These are phyloP conservation scores for Drosophila subobscura DNA, from an alignment of 1,140 invertebrate genomes.

Conservation along the genomic window DNA sequence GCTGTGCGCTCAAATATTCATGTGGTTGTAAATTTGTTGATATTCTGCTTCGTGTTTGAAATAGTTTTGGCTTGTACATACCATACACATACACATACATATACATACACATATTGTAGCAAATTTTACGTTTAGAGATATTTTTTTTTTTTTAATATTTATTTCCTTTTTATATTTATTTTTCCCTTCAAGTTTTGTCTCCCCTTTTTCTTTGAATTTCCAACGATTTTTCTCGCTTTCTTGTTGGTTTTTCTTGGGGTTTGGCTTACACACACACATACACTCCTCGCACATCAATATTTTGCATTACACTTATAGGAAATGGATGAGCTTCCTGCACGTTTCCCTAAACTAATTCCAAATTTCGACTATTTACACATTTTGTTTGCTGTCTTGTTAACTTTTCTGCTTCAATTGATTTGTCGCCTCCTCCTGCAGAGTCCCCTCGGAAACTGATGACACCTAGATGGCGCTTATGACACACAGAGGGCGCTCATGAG, in stretches of 20 bases:
- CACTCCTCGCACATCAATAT: conserved; percentile 6
- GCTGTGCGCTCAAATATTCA: conserved; percentile 45
- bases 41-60: conserved; percentile 29
- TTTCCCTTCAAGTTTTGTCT: too few relatives aligned
- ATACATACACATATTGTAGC: conserved; percentile 29
- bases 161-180: background rate
- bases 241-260: conserved; percentile 23
- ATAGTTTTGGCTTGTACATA: conserved; percentile 38
- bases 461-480: conserved; percentile 43
- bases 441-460: background rate
- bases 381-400: conserved; percentile 72
- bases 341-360: conserved; percentile 38
- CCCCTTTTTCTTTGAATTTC: too few relatives aligned
- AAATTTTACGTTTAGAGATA: conserved; percentile 38
- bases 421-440: conserved; percentile 20
- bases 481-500: conserved; percentile 51
- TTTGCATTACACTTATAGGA: conserved; percentile 46
- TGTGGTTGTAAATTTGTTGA: conserved; percentile 62
- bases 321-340: conserved; percentile 32
- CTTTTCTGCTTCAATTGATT: conserved; percentile 44
- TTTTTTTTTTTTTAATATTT: conserved; percentile 36
- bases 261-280: conserved; percentile 35
- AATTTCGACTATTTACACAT: conserved; percentile 68
- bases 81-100: conserved; percentile 1
- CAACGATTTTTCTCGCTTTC: too few relatives aligned